phyloP scores from a whole-genome alignment of 2,797 vertebrate genomes.

The Meriones psammophilus region DNA sequence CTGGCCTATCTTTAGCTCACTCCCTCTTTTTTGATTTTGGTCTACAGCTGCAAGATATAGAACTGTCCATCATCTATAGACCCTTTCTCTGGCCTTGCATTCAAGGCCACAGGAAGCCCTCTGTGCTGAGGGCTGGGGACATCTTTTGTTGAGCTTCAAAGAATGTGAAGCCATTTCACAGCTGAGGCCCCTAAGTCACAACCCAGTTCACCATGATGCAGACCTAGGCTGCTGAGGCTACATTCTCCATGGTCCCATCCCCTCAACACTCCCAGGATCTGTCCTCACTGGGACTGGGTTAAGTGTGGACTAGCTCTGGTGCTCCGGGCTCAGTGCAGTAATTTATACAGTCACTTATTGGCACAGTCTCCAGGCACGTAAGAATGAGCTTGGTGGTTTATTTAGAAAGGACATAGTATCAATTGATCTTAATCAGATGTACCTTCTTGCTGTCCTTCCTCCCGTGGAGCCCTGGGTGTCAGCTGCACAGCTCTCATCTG shows the following conservation, averaged over 20 bases:
- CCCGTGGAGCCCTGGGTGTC: not conserved
- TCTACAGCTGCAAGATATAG: slow-evolving; percentile 1
- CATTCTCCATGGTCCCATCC: rapidly evolving
- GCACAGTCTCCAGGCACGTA: not conserved
- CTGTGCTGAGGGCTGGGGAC: not conserved
- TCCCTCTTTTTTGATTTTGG: not conserved
- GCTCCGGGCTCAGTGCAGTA: slow-evolving; percentile 7
- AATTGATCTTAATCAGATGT: slow-evolving; percentile 19
- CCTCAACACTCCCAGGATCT: not conserved
- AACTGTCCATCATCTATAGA: not conserved
- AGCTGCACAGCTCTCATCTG: not conserved
- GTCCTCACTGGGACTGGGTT: slow-evolving; percentile 8
- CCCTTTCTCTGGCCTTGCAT: not conserved
- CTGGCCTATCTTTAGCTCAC: not conserved
- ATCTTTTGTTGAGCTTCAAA: not conserved
- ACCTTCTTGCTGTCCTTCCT: not conserved
- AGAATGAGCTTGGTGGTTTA: slow-evolving; percentile 17
- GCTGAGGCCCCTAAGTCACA: not conserved
- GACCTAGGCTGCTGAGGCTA: not conserved
- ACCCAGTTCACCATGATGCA: not conserved
- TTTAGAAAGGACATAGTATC: slow-evolving; percentile 59
- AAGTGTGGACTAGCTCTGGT: not conserved
- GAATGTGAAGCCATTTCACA: not conserved
- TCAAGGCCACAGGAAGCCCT: not conserved
- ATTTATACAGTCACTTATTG: slow-evolving; percentile 52